These are phyloP conservation scores for Oophaga pumilio DNA, from an alignment of 2,113 vertebrate species.

Conservation along the genomic window DNA sequence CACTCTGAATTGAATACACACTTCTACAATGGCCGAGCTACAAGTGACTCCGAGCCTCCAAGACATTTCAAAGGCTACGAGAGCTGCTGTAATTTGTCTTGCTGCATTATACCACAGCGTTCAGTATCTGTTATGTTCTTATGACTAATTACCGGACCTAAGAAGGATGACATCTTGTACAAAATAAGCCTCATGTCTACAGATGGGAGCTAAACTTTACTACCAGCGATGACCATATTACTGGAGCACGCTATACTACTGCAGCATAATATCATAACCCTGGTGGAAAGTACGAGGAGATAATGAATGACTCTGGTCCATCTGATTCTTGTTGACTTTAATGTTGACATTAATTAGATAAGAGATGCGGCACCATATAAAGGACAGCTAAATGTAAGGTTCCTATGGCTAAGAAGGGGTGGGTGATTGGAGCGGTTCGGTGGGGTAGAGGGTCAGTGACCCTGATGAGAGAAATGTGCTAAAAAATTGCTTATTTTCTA, in stretches of 20 bases:
- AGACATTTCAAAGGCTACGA: conserved; percentile 41
- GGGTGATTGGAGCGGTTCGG: background rate
- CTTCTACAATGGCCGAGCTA: background rate
- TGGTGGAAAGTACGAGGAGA: background rate
- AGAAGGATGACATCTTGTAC: conserved; percentile 53
- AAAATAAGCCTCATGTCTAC: conserved; percentile 47
- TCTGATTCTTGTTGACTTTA: background rate
- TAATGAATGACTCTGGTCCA: conserved; percentile 37
- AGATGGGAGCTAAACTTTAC: conserved; percentile 29
- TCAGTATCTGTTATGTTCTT: conserved; percentile 55
- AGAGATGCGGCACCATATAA: background rate
- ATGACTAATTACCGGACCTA: conserved; percentile 57
- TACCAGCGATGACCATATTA: conserved; percentile 22
- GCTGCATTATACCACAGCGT: conserved; percentile 57
- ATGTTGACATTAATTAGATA: conserved; percentile 38
- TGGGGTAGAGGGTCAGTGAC: background rate
- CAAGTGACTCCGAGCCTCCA: conserved; percentile 37
- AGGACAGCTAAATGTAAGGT: conserved; percentile 59
- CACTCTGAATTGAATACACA: background rate
- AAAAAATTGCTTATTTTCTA: background rate
- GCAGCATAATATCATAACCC: conserved; percentile 13
- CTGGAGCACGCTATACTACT: background rate
- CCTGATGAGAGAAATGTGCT: background rate
- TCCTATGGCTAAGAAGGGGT: conserved; percentile 30
- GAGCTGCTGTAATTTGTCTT: conserved; percentile 46